phyloP scores from a whole-genome alignment of 2,113 vertebrate genomes.

The Grammomys surdaster region DNA sequence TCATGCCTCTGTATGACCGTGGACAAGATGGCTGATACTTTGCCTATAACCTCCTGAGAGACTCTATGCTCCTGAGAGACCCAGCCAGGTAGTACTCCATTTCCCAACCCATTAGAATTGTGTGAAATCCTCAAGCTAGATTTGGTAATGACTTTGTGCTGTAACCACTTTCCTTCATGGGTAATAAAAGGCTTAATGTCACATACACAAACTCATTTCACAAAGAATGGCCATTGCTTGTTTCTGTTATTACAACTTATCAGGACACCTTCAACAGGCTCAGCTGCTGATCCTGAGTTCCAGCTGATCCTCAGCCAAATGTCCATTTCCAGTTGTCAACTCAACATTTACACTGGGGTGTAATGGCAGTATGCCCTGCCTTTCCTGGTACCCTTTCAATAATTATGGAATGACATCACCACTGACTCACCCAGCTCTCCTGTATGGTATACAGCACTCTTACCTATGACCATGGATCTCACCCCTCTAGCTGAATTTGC shows the following conservation, averaged over 20 bases:
- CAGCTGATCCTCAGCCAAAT: background rate
- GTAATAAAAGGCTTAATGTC: background rate
- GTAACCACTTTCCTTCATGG: background rate
- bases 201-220: background rate
- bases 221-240: background rate
- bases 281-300: background rate
- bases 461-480: background rate
- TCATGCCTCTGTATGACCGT: background rate
- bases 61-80: background rate
- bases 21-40: background rate
- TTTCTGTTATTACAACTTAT: background rate
- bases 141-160: background rate
- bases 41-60: background rate
- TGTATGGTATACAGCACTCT: background rate
- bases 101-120: background rate
- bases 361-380: too few relatives aligned
- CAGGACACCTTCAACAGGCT: background rate
- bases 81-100: too few relatives aligned
- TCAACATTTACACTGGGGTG: background rate
- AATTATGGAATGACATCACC: background rate
- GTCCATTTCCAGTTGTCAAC: background rate
- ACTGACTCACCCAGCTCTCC: background rate
- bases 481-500: background rate
- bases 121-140: background rate
- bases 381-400: background rate